These are phyloP conservation scores for Asbolus verrucosus DNA, from an alignment of 1,140 invertebrate genomes.

Conservation along the genomic window DNA sequence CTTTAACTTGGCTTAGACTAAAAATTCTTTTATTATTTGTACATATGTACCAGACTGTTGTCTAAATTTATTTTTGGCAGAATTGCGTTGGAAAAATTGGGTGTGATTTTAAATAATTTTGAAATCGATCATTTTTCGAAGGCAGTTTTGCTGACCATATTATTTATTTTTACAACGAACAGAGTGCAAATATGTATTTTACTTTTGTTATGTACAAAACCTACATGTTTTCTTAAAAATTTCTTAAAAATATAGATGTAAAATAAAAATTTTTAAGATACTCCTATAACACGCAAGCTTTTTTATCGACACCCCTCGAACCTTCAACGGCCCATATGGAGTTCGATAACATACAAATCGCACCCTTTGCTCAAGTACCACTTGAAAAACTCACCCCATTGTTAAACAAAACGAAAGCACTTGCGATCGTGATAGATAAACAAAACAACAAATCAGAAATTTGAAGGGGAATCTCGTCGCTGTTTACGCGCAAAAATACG, in stretches of 20 bases:
- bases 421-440: constrained; percentile 53
- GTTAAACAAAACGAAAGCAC: constrained; percentile 50
- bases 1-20: too few relatives aligned
- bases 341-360: constrained; percentile 43
- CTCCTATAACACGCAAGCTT: constrained; percentile 5
- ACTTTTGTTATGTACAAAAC: constrained; percentile 31
- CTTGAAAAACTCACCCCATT: constrained; percentile 52
- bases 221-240: constrained; percentile 43
- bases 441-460: constrained; percentile 45
- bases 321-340: constrained; percentile 44
- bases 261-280: constrained; percentile 54
- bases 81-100: too few relatives aligned
- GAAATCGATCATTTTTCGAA: too few relatives aligned
- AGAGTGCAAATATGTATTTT: constrained; percentile 36
- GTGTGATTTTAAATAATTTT: too few relatives aligned
- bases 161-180: constrained; percentile 3
- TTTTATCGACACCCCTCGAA: constrained; percentile 20
- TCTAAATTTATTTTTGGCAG: too few relatives aligned
- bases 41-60: too few relatives aligned
- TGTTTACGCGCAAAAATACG: too few relatives aligned
- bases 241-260: constrained; percentile 57
- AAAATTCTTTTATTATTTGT: too few relatives aligned
- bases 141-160: neutral
- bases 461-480: too few relatives aligned
- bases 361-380: constrained; percentile 44